Percentiles rank a stretch among this genome's conserved stretches.
Evolutionary conservation across 2,888 invertebrate genomes (phyloP).

Genomic region (Lathronympha strigana): DNA sequence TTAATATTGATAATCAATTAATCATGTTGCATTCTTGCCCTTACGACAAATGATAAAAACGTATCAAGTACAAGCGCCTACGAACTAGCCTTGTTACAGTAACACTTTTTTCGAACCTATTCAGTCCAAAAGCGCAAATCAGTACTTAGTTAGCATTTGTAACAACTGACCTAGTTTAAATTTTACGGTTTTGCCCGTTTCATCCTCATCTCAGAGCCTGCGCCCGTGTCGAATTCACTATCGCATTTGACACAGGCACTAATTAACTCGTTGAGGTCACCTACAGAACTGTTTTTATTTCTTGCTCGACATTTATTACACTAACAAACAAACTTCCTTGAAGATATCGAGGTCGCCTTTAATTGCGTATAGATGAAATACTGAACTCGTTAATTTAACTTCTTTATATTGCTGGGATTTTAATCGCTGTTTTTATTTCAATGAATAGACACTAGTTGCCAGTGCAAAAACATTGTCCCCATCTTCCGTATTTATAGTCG

Average conservation of each 20-base stretch:
- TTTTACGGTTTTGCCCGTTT: slow-evolving; percentile 48
- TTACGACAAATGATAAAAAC: not conserved
- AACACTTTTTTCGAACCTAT: not conserved
- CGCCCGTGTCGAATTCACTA: slow-evolving; percentile 54
- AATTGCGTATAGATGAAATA: slow-evolving; percentile 43
- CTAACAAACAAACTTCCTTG: slow-evolving; percentile 47
- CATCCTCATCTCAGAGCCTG: slow-evolving; percentile 49
- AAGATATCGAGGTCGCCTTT: slow-evolving; percentile 51
- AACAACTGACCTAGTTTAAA: slow-evolving; percentile 47
- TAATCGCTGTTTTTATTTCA: slow-evolving; percentile 23
- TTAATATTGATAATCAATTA: not conserved
- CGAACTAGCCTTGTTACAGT: not conserved
- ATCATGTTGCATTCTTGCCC: not conserved
- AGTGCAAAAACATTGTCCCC: not conserved
- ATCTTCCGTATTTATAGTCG: not conserved
- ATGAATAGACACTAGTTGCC: not conserved
- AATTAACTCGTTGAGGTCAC: slow-evolving; percentile 56
- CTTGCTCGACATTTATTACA: slow-evolving; percentile 44
- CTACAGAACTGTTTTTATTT: slow-evolving; percentile 50
- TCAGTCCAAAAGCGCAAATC: not conserved
- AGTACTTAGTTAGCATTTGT: slow-evolving; percentile 7
- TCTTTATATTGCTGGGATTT: slow-evolving; percentile 23
- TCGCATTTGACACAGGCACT: slow-evolving; percentile 58
- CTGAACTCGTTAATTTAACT: slow-evolving; percentile 37
- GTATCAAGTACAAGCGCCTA: not conserved